These are phyloP conservation scores for Melospiza melodia DNA, from an alignment of 2,113 vertebrate genomes.

Conservation along the genomic window DNA sequence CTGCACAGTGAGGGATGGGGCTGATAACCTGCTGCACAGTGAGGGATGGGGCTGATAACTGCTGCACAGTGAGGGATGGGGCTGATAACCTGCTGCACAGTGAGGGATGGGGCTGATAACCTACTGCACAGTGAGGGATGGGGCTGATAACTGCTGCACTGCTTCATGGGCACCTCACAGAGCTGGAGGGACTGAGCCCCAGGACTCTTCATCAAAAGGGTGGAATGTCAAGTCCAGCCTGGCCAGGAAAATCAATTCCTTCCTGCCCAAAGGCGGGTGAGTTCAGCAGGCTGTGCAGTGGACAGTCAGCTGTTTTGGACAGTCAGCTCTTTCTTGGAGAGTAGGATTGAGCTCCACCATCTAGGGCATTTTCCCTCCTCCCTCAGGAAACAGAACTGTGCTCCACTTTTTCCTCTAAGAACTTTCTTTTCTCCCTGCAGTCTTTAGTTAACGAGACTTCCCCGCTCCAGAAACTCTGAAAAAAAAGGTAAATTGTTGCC, in stretches of 20 bases:
- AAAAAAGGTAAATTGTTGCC: background rate
- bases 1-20: too few species aligned
- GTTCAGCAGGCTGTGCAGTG: background rate
- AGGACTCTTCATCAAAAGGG: background rate
- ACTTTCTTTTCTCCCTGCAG: background rate
- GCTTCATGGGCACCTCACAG: background rate
- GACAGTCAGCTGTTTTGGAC: background rate
- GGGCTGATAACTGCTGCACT: too few species aligned
- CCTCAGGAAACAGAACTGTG: background rate
- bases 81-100: too few species aligned
- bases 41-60: too few species aligned
- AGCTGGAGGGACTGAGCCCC: background rate
- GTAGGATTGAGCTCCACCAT: background rate
- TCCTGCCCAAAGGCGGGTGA: background rate
- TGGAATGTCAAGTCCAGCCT: background rate
- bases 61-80: background rate
- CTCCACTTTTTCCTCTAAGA: slow-evolving; percentile 19
- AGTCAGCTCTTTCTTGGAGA: background rate
- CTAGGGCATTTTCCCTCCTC: background rate
- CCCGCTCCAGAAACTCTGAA: background rate
- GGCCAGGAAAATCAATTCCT: background rate
- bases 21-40: too few species aligned
- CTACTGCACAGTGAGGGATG: too few species aligned
- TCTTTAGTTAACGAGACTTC: background rate
- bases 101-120: too few species aligned